Evolutionary conservation across 2,888 invertebrate species (phyloP).

Genomic region (Ophonus ardosiacus): DNA sequence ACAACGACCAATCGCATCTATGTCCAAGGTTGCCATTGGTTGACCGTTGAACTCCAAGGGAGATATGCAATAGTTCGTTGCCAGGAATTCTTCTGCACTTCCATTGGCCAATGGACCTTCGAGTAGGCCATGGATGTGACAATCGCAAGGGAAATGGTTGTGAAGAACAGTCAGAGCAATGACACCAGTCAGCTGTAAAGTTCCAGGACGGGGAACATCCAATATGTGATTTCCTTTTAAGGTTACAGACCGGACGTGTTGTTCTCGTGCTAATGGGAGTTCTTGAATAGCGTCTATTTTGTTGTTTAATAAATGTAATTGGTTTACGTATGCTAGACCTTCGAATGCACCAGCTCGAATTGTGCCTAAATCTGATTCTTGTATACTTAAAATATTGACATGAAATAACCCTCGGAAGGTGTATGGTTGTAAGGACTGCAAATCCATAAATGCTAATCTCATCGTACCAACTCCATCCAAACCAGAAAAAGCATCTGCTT

Average conservation of each 20-base stretch:
- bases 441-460: constrained; percentile 90
- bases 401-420: constrained; percentile 88
- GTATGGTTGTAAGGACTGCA: constrained; percentile 83
- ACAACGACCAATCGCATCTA: constrained; percentile 82
- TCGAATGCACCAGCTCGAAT: constrained; percentile 87
- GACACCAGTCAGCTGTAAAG: constrained; percentile 85
- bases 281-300: constrained; percentile 90
- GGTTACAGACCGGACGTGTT: constrained; percentile 84
- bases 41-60: constrained; percentile 90
- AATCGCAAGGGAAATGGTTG: constrained; percentile 93
- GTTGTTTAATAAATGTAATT: constrained; percentile 88
- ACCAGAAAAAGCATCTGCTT: constrained; percentile 89
- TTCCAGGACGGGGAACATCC: constrained; percentile 84
- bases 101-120: constrained; percentile 86
- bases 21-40: constrained; percentile 83
- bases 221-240: constrained; percentile 91
- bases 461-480: constrained; percentile 89
- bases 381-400: constrained; percentile 86
- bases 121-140: constrained; percentile 87
- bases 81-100: constrained; percentile 82
- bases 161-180: constrained; percentile 84
- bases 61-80: constrained; percentile 90
- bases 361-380: constrained; percentile 89
- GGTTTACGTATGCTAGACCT: constrained; percentile 84
- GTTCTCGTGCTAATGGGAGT: constrained; percentile 83